Conservation (phyloP, 2,113 vertebrate genomes). For the Cettia cetti region DNA sequence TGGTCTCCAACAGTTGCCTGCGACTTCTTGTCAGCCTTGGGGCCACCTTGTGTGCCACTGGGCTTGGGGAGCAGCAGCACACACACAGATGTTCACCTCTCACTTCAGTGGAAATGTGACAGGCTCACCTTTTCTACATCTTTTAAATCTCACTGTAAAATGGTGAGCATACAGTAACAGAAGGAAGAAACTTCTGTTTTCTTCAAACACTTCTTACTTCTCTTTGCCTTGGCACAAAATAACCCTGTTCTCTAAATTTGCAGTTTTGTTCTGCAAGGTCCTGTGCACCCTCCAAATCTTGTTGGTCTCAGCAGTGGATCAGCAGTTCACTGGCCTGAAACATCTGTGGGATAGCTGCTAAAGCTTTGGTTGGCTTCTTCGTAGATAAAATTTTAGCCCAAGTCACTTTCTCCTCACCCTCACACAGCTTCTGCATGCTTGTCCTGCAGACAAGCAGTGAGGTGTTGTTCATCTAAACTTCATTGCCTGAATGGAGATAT, state of each 20-base stretch:
- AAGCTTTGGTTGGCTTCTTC: not conserved
- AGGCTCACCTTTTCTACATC: not conserved
- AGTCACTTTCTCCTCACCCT: not conserved
- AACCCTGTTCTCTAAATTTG: not conserved
- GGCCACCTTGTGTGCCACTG: not conserved
- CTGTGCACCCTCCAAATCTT: not conserved
- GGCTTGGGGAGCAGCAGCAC: rapidly evolving
- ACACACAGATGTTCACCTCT: not conserved
- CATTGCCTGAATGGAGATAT: not conserved
- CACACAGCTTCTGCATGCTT: not conserved
- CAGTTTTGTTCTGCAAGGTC: not conserved
- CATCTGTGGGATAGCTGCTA: not conserved
- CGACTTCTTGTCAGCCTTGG: not conserved
- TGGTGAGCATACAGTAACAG: not conserved
- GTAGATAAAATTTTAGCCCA: not conserved
- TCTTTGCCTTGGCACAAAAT: not conserved
- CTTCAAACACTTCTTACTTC: rapidly evolving
- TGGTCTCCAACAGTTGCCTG: rapidly evolving
- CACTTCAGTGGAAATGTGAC: not conserved
- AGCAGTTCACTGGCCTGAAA: not conserved
- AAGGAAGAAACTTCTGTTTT: not conserved
- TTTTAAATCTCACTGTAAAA: not conserved
- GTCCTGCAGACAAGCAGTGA: not conserved
- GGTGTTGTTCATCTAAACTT: not conserved
- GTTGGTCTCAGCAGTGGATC: not conserved